These are phyloP conservation scores for Drosophila tropicalis DNA, from an alignment of 1,140 invertebrate species.

Conservation along the genomic window DNA sequence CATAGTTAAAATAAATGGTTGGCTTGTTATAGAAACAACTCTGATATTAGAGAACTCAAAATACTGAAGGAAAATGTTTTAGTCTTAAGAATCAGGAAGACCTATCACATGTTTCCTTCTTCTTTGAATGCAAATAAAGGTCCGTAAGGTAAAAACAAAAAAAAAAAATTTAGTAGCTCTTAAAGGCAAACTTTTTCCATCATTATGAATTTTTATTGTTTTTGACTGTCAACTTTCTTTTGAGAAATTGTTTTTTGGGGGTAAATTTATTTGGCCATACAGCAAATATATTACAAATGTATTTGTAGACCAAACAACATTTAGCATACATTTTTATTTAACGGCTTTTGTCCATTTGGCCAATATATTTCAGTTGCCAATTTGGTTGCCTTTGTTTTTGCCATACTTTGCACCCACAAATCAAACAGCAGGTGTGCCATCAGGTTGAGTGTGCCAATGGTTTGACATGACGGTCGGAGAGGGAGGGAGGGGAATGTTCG, in stretches of 20 bases:
- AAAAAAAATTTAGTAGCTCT: not conserved
- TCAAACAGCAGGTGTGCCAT: conserved; percentile 73
- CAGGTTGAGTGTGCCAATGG: not conserved
- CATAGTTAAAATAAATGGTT: too few relatives aligned
- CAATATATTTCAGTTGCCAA: conserved; percentile 25
- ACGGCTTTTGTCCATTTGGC: conserved; percentile 41
- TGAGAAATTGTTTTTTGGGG: conserved; percentile 9
- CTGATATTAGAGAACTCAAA: too few relatives aligned
- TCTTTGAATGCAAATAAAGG: too few relatives aligned
- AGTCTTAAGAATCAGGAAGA: too few relatives aligned
- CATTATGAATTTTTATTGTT: conserved; percentile 9
- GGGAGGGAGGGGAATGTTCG: conserved; percentile 8
- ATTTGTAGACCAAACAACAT: conserved; percentile 41
- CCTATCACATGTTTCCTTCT: too few relatives aligned
- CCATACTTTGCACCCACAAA: conserved; percentile 51
- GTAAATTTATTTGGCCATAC: not conserved
- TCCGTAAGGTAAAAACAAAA: too few relatives aligned
- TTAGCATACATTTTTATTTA: conserved; percentile 51
- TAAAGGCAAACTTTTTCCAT: not conserved
- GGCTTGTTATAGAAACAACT: too few relatives aligned
- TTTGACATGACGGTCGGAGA: conserved; percentile 9
- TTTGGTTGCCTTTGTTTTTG: conserved; percentile 1
- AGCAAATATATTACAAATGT: conserved; percentile 8
- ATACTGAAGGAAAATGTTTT: too few relatives aligned
- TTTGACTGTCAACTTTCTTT: conserved; percentile 24